Percentiles rank a stretch among this genome's conserved stretches.
Conservation (phyloP, 64 coral and sea anemone genomes). For the Pocillopora damicornis region DNA sequence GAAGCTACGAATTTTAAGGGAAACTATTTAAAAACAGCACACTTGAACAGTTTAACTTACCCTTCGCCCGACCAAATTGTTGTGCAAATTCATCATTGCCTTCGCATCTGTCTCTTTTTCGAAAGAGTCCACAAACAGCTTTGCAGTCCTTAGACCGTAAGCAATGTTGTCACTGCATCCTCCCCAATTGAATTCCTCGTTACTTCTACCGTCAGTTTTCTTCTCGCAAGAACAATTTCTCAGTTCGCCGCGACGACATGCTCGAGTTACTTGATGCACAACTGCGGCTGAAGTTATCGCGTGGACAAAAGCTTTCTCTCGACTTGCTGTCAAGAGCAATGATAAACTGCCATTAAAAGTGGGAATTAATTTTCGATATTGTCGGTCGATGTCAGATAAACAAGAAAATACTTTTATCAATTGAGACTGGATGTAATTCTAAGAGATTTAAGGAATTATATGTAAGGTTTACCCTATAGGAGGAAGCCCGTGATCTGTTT, state of each 20-base stretch:
- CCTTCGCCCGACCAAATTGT: slow-evolving; percentile 76
- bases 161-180: slow-evolving; percentile 94
- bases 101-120: slow-evolving; percentile 74
- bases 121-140: slow-evolving; percentile 79
- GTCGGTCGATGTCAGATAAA: too few species aligned
- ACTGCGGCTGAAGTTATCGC: slow-evolving; percentile 85
- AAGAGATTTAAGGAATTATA: too few species aligned
- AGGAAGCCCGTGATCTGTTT: too few species aligned
- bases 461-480: too few species aligned
- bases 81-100: slow-evolving; percentile 93
- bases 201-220: slow-evolving; percentile 28
- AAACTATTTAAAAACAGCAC: too few species aligned
- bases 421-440: too few species aligned
- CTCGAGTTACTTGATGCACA: slow-evolving; percentile 87
- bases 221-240: slow-evolving; percentile 60
- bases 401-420: too few species aligned
- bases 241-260: slow-evolving; percentile 76
- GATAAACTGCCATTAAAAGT: background rate
- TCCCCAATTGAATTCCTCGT: slow-evolving; percentile 76
- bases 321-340: slow-evolving; percentile 51
- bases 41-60: slow-evolving; percentile 46
- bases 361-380: background rate
- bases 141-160: slow-evolving; percentile 76
- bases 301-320: slow-evolving; percentile 86
- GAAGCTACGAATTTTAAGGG: too few species aligned